phyloP scores from a whole-genome alignment of 2,113 vertebrate species.

The Gymnocephalus cernua region DNA sequence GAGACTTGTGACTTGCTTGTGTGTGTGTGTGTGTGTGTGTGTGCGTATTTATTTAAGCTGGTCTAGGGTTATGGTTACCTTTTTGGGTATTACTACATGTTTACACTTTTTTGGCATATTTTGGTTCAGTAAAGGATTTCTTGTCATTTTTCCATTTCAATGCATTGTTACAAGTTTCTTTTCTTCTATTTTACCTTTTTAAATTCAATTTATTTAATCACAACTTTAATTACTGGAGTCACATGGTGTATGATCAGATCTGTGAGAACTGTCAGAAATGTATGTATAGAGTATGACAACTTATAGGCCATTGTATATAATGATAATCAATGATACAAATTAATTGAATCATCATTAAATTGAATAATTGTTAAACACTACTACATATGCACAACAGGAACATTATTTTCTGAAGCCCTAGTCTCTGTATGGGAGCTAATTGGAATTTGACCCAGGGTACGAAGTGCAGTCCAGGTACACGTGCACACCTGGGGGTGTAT shows the following conservation, averaged over 20 bases:
- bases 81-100: neutral
- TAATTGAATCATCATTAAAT: neutral
- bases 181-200: neutral
- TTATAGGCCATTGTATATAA: too few relatives aligned
- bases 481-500: neutral
- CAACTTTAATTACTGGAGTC: too few relatives aligned
- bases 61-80: neutral
- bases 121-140: neutral
- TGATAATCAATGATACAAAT: neutral
- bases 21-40: constrained; percentile 28
- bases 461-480: neutral
- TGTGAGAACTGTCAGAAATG: too few relatives aligned
- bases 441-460: neutral
- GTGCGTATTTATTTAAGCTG: constrained; percentile 18
- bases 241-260: neutral
- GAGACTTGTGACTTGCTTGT: constrained; percentile 11
- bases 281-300: too few relatives aligned
- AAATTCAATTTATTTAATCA: neutral
- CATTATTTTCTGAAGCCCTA: neutral
- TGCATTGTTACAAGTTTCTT: neutral
- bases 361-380: neutral
- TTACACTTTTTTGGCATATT: neutral
- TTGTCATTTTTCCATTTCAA: neutral
- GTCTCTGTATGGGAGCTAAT: neutral
- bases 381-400: neutral